A percentile compares a stretch with the other conserved stretches of the same genome.
These are phyloP conservation scores for Schizopygopsis pylzovi DNA, from an alignment of 2,797 vertebrate species.

Conservation along the genomic window DNA sequence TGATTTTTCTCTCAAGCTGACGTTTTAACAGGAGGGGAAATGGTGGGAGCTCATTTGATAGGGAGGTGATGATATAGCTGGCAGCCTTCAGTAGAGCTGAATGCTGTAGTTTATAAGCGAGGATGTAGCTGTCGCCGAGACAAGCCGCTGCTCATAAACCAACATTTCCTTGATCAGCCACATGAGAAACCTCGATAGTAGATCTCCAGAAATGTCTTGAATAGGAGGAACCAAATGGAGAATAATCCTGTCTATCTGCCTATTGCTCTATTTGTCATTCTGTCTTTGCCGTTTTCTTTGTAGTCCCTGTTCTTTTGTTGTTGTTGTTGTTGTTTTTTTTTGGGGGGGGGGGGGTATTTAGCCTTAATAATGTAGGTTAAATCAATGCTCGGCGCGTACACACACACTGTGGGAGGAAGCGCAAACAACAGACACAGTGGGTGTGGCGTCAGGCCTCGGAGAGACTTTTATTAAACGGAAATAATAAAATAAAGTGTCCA, in stretches of 20 bases:
- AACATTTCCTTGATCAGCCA: constrained; percentile 66
- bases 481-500: no score
- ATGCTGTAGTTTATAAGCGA: constrained; percentile 73
- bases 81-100: constrained; percentile 64
- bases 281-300: constrained; percentile 45
- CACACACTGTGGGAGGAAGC: no score
- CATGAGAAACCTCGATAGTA: not conserved
- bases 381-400: no score
- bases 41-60: constrained; percentile 61
- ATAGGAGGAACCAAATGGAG: not conserved
- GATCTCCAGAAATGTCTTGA: not conserved
- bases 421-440: no score
- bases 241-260: constrained; percentile 32
- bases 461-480: no score
- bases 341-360: no score
- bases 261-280: constrained; percentile 64
- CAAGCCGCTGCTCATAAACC: constrained; percentile 61
- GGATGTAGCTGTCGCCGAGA: constrained; percentile 59
- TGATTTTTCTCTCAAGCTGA: constrained; percentile 73
- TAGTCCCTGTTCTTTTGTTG: no score
- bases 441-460: no score
- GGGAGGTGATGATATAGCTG: constrained; percentile 70
- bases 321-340: no score
- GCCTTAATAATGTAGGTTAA: no score
- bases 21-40: constrained; percentile 59